A percentile compares a stretch with the other conserved stretches of the same genome.
phyloP scores from a whole-genome alignment of 2,888 invertebrate genomes.

The Leuctra nigra region DNA sequence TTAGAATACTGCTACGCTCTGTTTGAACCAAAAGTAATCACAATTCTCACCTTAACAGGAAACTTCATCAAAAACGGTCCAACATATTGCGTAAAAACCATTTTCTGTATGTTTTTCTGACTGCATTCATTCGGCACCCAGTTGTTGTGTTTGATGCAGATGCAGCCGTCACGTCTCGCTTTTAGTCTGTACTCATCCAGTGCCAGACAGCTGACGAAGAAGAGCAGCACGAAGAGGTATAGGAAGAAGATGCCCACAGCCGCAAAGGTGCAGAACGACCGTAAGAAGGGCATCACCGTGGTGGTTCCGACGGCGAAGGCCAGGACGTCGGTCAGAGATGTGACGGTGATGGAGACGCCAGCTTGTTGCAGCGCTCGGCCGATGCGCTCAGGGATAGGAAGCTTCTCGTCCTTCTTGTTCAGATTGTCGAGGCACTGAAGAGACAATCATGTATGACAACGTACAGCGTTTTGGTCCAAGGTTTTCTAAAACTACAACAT shows the following conservation, averaged over 20 bases:
- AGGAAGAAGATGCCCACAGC: constrained; percentile 43
- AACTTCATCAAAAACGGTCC: constrained; percentile 39
- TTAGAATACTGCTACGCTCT: no score
- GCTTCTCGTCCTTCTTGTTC: constrained; percentile 32
- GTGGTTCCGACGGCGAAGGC: constrained; percentile 46
- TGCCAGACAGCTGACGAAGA: constrained; percentile 44
- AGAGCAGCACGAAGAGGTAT: constrained; percentile 42
- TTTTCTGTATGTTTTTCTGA: constrained; percentile 38
- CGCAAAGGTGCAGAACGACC: constrained; percentile 46
- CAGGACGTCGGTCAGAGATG: constrained; percentile 45
- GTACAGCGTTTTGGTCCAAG: no score
- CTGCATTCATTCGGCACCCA: constrained; percentile 42
- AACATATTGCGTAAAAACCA: constrained; percentile 39
- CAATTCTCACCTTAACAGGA: constrained; percentile 36
- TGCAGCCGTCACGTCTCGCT: constrained; percentile 37
- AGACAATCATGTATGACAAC: no score
- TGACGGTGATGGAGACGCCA: constrained; percentile 46
- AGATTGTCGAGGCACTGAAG: constrained; percentile 36
- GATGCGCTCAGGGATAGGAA: constrained; percentile 36
- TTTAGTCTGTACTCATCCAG: constrained; percentile 41
- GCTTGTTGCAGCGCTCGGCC: constrained; percentile 41
- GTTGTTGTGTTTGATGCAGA: constrained; percentile 34
- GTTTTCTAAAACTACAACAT: no score
- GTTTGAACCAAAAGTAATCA: background rate
- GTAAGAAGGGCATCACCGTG: constrained; percentile 45